These are phyloP conservation scores for Tipula lateralis DNA, from an alignment of 2,888 invertebrate genomes.

Conservation along the genomic window DNA sequence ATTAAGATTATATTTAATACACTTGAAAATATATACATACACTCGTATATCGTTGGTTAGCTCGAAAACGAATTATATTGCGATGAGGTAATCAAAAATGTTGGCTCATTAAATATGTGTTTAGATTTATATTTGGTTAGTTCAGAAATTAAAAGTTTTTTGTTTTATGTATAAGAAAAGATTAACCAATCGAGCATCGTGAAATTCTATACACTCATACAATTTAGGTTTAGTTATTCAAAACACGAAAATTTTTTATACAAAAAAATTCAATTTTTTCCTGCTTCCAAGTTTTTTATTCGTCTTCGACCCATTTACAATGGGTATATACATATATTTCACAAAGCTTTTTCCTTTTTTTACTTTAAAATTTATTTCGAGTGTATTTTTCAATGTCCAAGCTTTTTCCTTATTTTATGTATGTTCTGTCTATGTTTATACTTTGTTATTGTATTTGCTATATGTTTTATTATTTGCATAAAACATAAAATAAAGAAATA, in stretches of 20 bases:
- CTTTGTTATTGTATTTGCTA: not conserved
- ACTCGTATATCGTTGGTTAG: not conserved
- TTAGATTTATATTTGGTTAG: not conserved
- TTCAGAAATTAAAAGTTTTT: not conserved
- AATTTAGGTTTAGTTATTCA: not conserved
- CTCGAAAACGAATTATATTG: not conserved
- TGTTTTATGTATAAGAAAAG: not conserved
- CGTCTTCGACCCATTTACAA: not conserved
- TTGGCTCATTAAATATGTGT: not conserved
- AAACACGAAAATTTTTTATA: not conserved
- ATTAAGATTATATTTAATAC: conserved; percentile 6
- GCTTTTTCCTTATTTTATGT: not conserved
- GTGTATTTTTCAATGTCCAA: conserved; percentile 24
- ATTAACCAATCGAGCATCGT: not conserved
- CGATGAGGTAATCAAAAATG: conserved; percentile 3
- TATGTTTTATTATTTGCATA: conserved; percentile 15
- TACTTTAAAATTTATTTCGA: not conserved
- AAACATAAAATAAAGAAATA: not conserved
- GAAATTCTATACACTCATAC: not conserved
- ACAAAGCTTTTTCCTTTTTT: not conserved
- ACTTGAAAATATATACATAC: not conserved
- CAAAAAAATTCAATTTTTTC: not conserved
- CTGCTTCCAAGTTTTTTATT: not conserved
- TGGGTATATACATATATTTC: not conserved
- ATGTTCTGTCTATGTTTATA: not conserved